Conservation (phyloP, 1,140 invertebrate species). For the Bombus turneri region DNA sequence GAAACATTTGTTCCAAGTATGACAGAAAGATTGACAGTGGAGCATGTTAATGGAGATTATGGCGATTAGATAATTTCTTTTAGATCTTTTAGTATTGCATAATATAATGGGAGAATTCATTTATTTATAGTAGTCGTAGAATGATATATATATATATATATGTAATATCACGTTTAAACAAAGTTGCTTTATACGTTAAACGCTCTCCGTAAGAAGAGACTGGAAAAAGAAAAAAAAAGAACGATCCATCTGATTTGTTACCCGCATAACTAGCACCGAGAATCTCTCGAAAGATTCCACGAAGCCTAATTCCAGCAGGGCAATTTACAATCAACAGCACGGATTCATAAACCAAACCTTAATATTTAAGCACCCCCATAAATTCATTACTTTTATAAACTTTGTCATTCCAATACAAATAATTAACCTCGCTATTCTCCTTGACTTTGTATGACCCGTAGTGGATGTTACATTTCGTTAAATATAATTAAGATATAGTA, state of each 20-base stretch:
- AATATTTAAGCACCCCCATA: not conserved
- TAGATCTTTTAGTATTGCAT: no score
- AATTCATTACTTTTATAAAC: not conserved
- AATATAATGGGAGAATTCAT: not conserved
- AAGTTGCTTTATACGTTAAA: not conserved
- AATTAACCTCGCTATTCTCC: not conserved
- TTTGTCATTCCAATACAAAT: not conserved
- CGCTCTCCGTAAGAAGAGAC: no score
- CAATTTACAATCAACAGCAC: not conserved
- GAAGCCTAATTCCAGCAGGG: not conserved
- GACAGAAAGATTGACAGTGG: no score
- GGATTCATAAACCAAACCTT: not conserved
- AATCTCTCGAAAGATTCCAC: not conserved
- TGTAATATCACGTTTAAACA: not conserved
- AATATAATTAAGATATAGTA: not conserved
- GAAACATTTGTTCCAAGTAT: no score
- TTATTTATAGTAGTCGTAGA: not conserved
- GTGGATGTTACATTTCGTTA: not conserved
- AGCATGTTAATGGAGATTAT: no score
- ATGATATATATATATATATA: no score
- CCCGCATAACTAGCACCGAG: not conserved
- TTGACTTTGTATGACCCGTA: not conserved
- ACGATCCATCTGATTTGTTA: conserved; percentile 3
- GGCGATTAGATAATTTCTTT: no score
- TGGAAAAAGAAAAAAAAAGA: not conserved